Evolutionary conservation across 1,140 invertebrate species (phyloP), one percentile per base, ranked within the genome.

Genomic region (Drosophila hydei): DNA sequence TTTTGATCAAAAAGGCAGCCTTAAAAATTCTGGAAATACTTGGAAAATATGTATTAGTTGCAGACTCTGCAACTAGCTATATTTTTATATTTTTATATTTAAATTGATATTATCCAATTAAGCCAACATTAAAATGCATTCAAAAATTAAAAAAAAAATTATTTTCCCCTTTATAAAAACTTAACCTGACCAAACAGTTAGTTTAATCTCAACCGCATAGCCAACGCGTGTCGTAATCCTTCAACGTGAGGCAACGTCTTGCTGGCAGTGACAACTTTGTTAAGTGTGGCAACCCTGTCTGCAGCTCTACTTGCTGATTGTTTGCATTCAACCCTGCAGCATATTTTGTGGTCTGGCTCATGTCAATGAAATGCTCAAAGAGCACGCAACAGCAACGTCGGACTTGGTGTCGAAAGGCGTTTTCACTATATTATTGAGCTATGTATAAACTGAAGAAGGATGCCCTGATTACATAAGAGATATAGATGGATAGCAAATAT

Each of bases 291-390:
- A 55, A 56, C 54, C 23, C 54, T 56, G 54, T 56, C 54, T 16
- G 45, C 47, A 42, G 23, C 40, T 63, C 18, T 16, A 16, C 4
- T 9, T 27, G 61, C 4, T 55, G 61, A 64, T 18, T 36, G 61
- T 51, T 55, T 18, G 25, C 61, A 43, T 25, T 63, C 60, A 63
- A 38, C 48, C 62, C 52, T 9, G 62, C 12, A 38, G 42, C 42
- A 16, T 27, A 43, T 30, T 56, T 30, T 56, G 54, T 23, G 54
- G 54, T 56, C 40, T 27, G 19, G 11, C 38, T 40, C 19, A 19
- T 52, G 25, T 51, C 16, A 7, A 36, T 7, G 18, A 9, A 19
- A 36, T n/a, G 4, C 27, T 45, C n/a, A 56, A 59, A 18, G 30
- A 47, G 27, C 52, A 65, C 51, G 61, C 61, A 54, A 63, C 16